Conservation (phyloP, 2,113 vertebrate species). For the Pelobates fuscus region DNA sequence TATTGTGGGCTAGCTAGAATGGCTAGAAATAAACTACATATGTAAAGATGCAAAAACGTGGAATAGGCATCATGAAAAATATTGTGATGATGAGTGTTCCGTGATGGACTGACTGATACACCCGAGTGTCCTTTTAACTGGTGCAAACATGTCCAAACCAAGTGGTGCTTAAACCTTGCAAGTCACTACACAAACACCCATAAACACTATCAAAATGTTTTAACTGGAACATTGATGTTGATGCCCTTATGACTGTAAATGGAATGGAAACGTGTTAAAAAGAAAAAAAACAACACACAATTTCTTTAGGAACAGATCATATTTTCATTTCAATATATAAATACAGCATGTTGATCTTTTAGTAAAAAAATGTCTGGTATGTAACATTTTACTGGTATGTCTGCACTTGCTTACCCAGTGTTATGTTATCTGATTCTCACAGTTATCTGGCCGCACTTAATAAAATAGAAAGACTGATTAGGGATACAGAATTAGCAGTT, state of each 20-base stretch:
- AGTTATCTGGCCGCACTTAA: conserved; percentile 39
- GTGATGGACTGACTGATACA: no score
- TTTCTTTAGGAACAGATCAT: conserved; percentile 31
- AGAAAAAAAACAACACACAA: conserved; percentile 14
- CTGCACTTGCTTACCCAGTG: conserved; percentile 22
- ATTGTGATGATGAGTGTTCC: no score
- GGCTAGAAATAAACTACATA: no score
- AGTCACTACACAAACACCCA: no score
- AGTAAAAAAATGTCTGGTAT: conserved; percentile 48
- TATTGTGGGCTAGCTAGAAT: no score
- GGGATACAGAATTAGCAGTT: conserved; percentile 33
- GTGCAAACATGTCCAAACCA: no score
- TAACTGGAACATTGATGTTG: not conserved
- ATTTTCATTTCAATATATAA: conserved; percentile 31
- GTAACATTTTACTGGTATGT: conserved; percentile 40
- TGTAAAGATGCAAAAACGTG: no score
- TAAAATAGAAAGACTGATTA: conserved; percentile 33
- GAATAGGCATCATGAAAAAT: no score
- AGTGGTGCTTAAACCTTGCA: no score
- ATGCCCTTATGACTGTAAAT: conserved; percentile 13
- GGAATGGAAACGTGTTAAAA: conserved; percentile 29
- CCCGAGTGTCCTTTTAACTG: no score
- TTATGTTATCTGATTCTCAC: conserved; percentile 47
- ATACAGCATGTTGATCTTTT: conserved; percentile 43
- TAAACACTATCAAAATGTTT: no score